Base-by-base conservation (phyloP, 2,888 invertebrate species). In the Elysia crispata region DNA sequence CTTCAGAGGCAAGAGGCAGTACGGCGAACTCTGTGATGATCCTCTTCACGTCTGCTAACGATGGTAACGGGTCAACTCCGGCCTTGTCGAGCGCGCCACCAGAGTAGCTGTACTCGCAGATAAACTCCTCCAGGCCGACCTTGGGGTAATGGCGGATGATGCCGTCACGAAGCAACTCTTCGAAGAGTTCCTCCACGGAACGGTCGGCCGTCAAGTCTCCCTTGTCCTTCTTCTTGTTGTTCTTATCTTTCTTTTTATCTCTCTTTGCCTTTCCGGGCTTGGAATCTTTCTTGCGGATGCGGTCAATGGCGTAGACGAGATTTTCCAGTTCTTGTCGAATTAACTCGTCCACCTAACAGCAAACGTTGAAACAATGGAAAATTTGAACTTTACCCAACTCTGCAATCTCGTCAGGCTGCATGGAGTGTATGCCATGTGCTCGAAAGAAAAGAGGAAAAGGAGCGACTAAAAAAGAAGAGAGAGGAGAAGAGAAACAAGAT, bases 321-420 rank as follows among this genome's bases (percentile, higher is more conserved):
- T 93, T 93, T 85, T 94, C 94, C 78, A 95, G 92, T 85, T 95
- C 95, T 57, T 92, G 88, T 82, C 94, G 90, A 91, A 94, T 92
- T 8, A 92, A 87, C 89, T 97, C 97, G 84, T 92, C 92, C 0
- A 97, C 97, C 20, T 95, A 94, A 80, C 95, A 94, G 41, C 41
- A 11, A 41, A 85, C 87, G 80, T 79, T 41, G 41, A 11, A n/a
- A 41, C 11, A 11, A 41, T 41, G 41, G 3, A 41, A 41, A 6
- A 41, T 11, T n/a, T n/a, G n/a, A n/a, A n/a, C n/a, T n/a, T n/a
- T n/a, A n/a, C n/a, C n/a, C n/a, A n/a, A n/a, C n/a, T n/a, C n/a
- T n/a, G n/a, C n/a, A n/a, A n/a, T n/a, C n/a, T 41, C 41, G 5
- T 41, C 41, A 11, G 41, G 11, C 3, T 41, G 41, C 11, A 6